phyloP scores from a whole-genome alignment of 2,888 invertebrate genomes.

The Chymomyza fuscimana region DNA sequence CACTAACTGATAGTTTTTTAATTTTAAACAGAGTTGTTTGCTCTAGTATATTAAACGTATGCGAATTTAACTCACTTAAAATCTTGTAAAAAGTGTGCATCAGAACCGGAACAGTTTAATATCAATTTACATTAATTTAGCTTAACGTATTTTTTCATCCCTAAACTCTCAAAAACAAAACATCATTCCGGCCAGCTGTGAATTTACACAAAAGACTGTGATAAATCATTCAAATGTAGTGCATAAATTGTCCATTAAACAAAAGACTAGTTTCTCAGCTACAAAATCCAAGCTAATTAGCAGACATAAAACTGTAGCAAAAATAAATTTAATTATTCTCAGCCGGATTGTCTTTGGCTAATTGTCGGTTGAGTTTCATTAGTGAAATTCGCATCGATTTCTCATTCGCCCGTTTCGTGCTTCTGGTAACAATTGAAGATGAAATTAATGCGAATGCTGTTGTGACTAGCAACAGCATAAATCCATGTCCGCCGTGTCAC shows the following conservation, averaged over 20 bases:
- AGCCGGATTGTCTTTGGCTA: conserved; percentile 32
- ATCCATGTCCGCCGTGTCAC: conserved; percentile 44
- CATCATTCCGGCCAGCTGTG: conserved; percentile 3
- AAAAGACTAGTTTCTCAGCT: conserved; percentile 6
- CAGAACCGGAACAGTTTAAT: too few relatives aligned
- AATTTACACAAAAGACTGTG: conserved; percentile 30
- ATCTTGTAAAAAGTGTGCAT: too few relatives aligned
- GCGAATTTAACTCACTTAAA: too few relatives aligned
- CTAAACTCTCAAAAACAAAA: too few relatives aligned
- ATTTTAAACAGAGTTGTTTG: too few relatives aligned
- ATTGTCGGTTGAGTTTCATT: background rate
- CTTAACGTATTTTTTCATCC: too few relatives aligned
- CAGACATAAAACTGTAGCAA: conserved; percentile 22
- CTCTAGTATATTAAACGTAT: too few relatives aligned
- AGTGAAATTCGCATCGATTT: conserved; percentile 42
- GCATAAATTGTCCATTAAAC: conserved; percentile 37
- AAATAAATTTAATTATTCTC: conserved; percentile 46
- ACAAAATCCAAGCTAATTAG: conserved; percentile 36
- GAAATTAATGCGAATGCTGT: conserved; percentile 60
- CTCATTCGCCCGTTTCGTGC: conserved; percentile 1
- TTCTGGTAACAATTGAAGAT: conserved; percentile 50
- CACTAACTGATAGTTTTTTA: too few relatives aligned
- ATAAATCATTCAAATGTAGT: conserved; percentile 36
- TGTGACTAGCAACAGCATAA: conserved; percentile 41
- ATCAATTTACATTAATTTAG: too few relatives aligned